Evolutionary conservation across 1,140 invertebrate species (phyloP).

Genomic region (Brachionus plicatilis): DNA sequence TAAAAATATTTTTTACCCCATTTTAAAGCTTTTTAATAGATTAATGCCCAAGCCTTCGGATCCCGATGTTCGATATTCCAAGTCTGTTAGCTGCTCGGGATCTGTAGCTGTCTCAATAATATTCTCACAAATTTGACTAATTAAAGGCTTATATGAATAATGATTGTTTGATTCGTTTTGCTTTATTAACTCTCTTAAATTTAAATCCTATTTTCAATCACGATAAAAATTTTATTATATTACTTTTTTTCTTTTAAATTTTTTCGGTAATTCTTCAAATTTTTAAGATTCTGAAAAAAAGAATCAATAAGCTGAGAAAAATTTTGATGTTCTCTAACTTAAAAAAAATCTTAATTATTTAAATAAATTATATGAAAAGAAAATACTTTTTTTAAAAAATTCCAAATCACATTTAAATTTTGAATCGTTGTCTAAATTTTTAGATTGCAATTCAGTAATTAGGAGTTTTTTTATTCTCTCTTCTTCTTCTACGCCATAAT

Average conservation of each 20-base stretch:
- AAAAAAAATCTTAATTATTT: background rate
- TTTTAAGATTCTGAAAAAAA: conserved; percentile 28
- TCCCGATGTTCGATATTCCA: background rate
- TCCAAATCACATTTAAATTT: background rate
- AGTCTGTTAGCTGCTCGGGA: background rate
- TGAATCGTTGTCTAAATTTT: background rate
- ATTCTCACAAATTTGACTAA: conserved; percentile 37
- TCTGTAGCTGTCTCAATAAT: background rate
- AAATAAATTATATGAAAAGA: background rate
- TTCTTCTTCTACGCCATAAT: conserved; percentile 34
- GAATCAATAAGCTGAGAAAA: background rate
- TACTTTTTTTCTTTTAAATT: background rate
- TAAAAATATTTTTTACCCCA: conserved; percentile 2
- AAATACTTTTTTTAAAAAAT: conserved; percentile 36
- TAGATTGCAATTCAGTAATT: background rate
- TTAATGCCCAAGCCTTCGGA: conserved; percentile 12
- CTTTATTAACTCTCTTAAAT: background rate
- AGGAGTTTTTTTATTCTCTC: conserved; percentile 26
- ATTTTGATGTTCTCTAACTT: background rate
- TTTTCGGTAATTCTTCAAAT: background rate
- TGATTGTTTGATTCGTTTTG: background rate
- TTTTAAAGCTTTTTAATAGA: conserved; percentile 36
- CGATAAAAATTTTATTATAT: background rate
- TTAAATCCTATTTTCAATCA: background rate
- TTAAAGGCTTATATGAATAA: conserved; percentile 15